phyloP scores from a whole-genome alignment of 2,888 invertebrate genomes.

The Cactoblastis cactorum region DNA sequence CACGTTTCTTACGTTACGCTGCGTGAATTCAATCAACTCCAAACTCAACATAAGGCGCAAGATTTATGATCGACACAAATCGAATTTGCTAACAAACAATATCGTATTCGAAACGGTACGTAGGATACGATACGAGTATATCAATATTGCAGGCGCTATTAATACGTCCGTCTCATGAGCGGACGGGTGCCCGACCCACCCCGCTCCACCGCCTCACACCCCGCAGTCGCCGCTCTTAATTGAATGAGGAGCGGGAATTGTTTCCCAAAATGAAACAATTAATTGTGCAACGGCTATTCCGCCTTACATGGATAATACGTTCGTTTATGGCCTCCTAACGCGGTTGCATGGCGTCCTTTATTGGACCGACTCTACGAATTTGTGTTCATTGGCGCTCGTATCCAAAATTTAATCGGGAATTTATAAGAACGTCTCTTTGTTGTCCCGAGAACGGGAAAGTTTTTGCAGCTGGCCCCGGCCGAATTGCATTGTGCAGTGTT shows the following conservation, averaged over 20 bases:
- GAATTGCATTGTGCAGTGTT: slow-evolving; percentile 52
- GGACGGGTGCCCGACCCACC: slow-evolving; percentile 49
- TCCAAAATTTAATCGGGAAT: slow-evolving; percentile 77
- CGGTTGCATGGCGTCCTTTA: slow-evolving; percentile 77
- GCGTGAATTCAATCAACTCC: slow-evolving; percentile 70
- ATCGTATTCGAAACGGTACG: slow-evolving; percentile 74
- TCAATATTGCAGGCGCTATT: slow-evolving; percentile 80
- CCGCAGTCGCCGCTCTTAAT: slow-evolving; percentile 77
- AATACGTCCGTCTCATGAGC: slow-evolving; percentile 79
- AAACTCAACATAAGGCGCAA: slow-evolving; percentile 77
- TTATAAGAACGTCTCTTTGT: slow-evolving; percentile 72
- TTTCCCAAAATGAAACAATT: slow-evolving; percentile 81
- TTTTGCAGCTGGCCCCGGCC: slow-evolving; percentile 62
- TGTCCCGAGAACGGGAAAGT: slow-evolving; percentile 49
- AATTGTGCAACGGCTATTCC: slow-evolving; percentile 80
- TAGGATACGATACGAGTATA: slow-evolving; percentile 75
- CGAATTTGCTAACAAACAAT: slow-evolving; percentile 79
- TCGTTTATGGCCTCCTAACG: slow-evolving; percentile 79
- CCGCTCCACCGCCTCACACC: slow-evolving; percentile 39
- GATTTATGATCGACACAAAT: slow-evolving; percentile 79
- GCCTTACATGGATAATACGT: slow-evolving; percentile 80
- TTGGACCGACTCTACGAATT: slow-evolving; percentile 77
- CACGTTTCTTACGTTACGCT: slow-evolving; percentile 48
- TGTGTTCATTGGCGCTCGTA: slow-evolving; percentile 77
- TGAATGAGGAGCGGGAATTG: slow-evolving; percentile 80